phyloP scores from a whole-genome alignment of 1,140 invertebrate species.

The Conus betulinus region DNA sequence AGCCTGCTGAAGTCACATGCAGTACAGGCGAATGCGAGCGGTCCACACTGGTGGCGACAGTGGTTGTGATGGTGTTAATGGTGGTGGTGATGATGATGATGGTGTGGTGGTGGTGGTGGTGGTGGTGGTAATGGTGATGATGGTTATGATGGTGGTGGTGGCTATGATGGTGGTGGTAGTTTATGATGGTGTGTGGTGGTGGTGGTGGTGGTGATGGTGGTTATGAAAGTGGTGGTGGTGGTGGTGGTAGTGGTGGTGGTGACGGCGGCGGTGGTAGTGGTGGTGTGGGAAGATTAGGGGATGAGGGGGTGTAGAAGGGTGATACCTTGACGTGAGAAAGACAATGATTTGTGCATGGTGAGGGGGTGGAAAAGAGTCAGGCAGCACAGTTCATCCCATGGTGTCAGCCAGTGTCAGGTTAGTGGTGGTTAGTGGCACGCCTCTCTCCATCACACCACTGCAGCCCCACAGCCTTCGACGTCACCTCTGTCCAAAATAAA shows the following conservation, averaged over 20 bases:
- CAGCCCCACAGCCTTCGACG: no score
- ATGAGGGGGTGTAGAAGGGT: not conserved
- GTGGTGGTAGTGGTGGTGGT: not conserved
- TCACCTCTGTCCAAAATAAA: no score
- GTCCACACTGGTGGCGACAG: no score
- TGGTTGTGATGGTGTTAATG: no score
- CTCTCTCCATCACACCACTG: not conserved
- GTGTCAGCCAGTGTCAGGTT: not conserved
- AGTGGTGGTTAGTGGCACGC: not conserved
- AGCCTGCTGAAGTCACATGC: no score
- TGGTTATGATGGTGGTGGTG: not conserved
- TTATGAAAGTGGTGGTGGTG: not conserved
- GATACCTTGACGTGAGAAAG: conserved; percentile 25
- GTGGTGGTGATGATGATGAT: no score
- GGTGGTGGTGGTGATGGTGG: not conserved
- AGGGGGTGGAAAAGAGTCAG: not conserved
- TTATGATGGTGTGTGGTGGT: not conserved
- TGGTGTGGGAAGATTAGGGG: not conserved
- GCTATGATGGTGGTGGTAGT: not conserved
- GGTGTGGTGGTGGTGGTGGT: no score
- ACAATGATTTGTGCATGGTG: conserved; percentile 21
- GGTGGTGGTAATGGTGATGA: no score
- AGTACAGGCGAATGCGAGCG: no score
- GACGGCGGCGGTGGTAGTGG: not conserved
- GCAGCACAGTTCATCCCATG: conserved; percentile 5